A percentile compares a stretch with the other conserved stretches of the same genome.
Conservation (phyloP, 2,888 invertebrate genomes). For the Papilio protenor region DNA sequence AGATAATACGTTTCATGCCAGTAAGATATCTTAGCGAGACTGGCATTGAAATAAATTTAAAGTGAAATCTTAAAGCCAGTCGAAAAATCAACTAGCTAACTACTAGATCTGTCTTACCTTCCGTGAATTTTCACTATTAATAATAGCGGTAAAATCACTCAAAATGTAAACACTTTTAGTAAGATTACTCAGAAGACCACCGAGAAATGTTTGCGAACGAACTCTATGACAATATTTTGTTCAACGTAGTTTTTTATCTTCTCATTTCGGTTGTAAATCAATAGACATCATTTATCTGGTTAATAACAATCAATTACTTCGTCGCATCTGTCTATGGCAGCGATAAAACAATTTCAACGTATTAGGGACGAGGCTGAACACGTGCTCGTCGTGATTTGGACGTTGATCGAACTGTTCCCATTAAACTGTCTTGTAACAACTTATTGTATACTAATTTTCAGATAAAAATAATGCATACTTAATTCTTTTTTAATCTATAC, state of each 20-base stretch:
- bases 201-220: too few relatives aligned
- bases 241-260: not conserved
- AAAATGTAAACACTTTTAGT: too few relatives aligned
- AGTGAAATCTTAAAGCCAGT: too few relatives aligned
- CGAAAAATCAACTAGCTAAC: too few relatives aligned
- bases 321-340: conserved; percentile 6
- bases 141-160: too few relatives aligned
- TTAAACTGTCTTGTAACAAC: conserved; percentile 27
- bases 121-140: too few relatives aligned
- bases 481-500: too few relatives aligned
- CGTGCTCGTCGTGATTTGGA: conserved; percentile 33
- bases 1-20: too few relatives aligned
- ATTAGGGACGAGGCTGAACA: conserved; percentile 26
- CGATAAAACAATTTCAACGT: conserved; percentile 26
- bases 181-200: too few relatives aligned
- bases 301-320: conserved; percentile 14
- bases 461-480: conserved; percentile 2
- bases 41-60: too few relatives aligned
- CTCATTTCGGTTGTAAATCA: not conserved
- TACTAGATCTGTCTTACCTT: too few relatives aligned
- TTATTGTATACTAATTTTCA: conserved; percentile 17
- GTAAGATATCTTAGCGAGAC: too few relatives aligned
- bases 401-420: conserved; percentile 37
- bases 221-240: not conserved
- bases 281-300: not conserved